Percentiles rank a stretch among this genome's conserved stretches.
Conservation (phyloP, 2,113 vertebrate species). For the Muntiacus muntjak region DNA sequence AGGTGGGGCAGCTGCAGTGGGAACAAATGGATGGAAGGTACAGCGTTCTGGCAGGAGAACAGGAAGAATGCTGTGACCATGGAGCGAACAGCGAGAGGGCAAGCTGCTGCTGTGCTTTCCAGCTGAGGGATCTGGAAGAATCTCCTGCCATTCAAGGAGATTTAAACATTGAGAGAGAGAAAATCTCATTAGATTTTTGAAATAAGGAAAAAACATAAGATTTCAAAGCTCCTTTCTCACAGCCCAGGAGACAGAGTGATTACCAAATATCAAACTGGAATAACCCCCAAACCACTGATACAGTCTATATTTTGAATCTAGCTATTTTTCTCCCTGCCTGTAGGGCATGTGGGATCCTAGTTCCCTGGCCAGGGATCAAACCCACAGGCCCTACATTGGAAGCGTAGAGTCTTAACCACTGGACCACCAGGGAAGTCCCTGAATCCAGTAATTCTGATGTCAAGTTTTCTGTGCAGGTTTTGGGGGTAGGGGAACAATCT, state of each 20-base stretch:
- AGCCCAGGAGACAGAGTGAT: background rate
- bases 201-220: background rate
- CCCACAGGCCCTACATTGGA: background rate
- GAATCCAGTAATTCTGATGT: background rate
- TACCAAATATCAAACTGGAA: background rate
- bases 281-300: background rate
- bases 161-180: background rate
- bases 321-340: background rate
- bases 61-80: rapidly evolving
- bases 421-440: background rate
- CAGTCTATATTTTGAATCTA: background rate
- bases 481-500: background rate
- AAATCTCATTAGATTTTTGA: background rate
- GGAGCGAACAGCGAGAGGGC: background rate
- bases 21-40: background rate
- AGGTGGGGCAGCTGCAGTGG: background rate
- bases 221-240: background rate
- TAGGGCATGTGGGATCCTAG: background rate
- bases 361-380: background rate
- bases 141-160: background rate
- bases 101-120: background rate
- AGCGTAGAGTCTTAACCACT: background rate
- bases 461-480: background rate
- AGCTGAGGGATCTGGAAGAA: background rate
- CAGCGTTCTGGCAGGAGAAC: background rate